phyloP scores from a whole-genome alignment of 2,113 vertebrate genomes.

The Malurus cyaneus region DNA sequence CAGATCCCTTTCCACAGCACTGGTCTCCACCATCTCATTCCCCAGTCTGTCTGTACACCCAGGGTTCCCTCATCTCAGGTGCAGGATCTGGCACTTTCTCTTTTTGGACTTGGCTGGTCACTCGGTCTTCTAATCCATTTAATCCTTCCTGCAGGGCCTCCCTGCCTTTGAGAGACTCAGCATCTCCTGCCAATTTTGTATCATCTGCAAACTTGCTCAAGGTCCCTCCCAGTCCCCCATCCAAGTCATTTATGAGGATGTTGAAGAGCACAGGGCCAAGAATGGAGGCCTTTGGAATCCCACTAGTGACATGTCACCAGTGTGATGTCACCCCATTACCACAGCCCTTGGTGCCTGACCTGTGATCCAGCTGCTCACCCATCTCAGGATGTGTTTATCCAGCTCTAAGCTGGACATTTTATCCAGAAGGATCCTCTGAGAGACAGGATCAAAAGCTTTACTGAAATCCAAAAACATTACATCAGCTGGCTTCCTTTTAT shows the following conservation, averaged over 20 bases:
- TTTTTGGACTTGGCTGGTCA: background rate
- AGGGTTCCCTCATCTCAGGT: background rate
- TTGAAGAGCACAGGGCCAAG: background rate
- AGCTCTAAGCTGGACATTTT: background rate
- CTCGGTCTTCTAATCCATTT: background rate
- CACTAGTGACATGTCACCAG: rapidly evolving
- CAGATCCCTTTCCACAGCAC: background rate
- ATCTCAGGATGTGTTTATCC: background rate
- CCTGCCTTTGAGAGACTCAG: background rate
- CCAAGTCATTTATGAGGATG: background rate
- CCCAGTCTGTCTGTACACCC: background rate
- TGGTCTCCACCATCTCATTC: background rate
- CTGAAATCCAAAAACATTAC: background rate
- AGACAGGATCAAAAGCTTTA: background rate
- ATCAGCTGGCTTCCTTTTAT: background rate
- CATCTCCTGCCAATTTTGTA: background rate
- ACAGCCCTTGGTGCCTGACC: background rate
- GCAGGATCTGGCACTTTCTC: background rate
- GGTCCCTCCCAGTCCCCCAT: background rate
- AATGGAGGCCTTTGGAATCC: background rate
- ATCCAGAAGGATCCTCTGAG: background rate
- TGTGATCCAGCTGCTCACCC: background rate
- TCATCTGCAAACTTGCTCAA: background rate
- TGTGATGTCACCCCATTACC: background rate
- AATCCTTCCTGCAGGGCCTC: background rate